A percentile compares a stretch with the other conserved stretches of the same genome.
These are phyloP conservation scores for Polydesmus complanatus DNA, from an alignment of 2,888 invertebrate species.

Conservation along the genomic window DNA sequence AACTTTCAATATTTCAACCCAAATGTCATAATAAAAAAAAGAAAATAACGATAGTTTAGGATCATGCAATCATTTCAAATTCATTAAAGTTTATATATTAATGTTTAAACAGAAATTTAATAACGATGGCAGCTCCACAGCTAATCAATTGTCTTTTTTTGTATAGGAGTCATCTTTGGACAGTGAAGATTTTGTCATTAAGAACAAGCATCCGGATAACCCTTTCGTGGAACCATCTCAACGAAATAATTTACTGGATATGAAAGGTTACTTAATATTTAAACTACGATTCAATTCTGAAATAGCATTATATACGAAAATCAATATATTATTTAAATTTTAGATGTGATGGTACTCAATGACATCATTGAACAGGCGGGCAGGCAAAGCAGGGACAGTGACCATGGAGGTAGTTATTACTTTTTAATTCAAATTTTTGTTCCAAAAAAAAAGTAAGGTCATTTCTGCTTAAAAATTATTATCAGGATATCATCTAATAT, in stretches of 20 bases:
- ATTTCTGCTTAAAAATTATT: too few relatives aligned
- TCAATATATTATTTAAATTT: slow-evolving; percentile 24
- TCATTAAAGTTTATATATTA: too few relatives aligned
- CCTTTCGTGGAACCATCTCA: slow-evolving; percentile 79
- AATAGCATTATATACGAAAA: background rate
- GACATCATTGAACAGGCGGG: slow-evolving; percentile 94
- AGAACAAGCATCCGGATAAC: slow-evolving; percentile 59
- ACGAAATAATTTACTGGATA: slow-evolving; percentile 79
- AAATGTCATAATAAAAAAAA: too few relatives aligned
- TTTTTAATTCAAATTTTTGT: too few relatives aligned
- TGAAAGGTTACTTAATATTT: slow-evolving; percentile 55
- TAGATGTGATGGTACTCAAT: slow-evolving; percentile 94
- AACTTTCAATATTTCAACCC: too few relatives aligned
- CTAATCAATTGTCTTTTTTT: too few relatives aligned
- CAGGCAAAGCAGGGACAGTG: slow-evolving; percentile 62
- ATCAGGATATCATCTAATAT: too few relatives aligned
- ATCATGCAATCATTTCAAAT: too few relatives aligned
- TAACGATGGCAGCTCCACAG: too few relatives aligned
- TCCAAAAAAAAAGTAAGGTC: too few relatives aligned
- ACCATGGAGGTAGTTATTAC: slow-evolving; percentile 62
- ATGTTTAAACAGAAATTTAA: too few relatives aligned
- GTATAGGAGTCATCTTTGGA: slow-evolving; percentile 44
- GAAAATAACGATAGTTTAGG: too few relatives aligned
- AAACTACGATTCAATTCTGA: background rate
- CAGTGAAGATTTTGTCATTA: slow-evolving; percentile 65